Conservation (phyloP, 2,888 invertebrate genomes). For the Itoplectis maculator region DNA sequence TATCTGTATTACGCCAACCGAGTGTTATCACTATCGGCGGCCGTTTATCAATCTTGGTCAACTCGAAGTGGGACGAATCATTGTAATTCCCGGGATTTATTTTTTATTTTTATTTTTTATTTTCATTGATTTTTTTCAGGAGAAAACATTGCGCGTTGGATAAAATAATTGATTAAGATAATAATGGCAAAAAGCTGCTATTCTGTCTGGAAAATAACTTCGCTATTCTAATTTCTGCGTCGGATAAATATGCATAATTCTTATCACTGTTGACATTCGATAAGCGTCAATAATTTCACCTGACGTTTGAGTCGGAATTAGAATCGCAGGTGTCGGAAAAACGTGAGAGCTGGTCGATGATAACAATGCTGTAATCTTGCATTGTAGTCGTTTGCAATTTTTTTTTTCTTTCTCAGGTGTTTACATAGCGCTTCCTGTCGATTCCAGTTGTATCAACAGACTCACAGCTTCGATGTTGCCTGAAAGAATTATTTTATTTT, state of each 20-base stretch:
- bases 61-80: constrained; percentile 11
- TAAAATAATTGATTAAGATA: background rate
- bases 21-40: background rate
- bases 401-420: no score
- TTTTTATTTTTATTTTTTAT: background rate
- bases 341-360: background rate
- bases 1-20: constrained; percentile 13
- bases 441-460: background rate
- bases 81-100: background rate
- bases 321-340: background rate
- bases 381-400: background rate
- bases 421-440: background rate
- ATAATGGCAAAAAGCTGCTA: background rate
- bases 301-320: background rate
- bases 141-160: background rate
- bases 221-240: background rate
- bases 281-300: background rate
- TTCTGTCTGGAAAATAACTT: background rate
- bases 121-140: background rate
- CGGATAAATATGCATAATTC: background rate
- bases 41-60: constrained; percentile 27
- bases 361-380: background rate
- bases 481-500: constrained; percentile 33
- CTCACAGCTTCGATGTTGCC: constrained; percentile 32
- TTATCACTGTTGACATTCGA: background rate